Evolutionary conservation across 2,797 vertebrate species (phyloP), one percentile per base, ranked within the genome.

Genomic region (Glyptemys insculpta): DNA sequence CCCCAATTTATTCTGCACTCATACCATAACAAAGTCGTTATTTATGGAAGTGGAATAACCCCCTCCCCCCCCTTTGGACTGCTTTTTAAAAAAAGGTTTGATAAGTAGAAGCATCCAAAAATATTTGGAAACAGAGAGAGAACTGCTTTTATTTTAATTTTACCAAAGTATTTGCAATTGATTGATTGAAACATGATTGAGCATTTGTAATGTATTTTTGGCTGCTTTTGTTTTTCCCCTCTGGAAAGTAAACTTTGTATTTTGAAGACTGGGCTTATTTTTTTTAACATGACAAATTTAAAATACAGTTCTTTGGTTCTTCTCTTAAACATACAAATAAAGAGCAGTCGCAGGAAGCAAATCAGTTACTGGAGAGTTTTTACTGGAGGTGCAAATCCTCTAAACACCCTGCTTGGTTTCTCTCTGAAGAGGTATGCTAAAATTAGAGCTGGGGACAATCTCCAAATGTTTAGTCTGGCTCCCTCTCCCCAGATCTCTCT

Each of bases 391-490:
- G 5, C 78, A 93, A 82, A 94, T 80, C 50, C 68, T 72, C 72
- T 59, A 15, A n/a, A 57, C 34, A 37, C 41, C 18, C 15, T 21
- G 56, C 87, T 82, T 79, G 87, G 79, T 68, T 74, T 80, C 54
- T 91, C 62, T 92, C 47, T 79, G 90, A 87, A 65, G 89, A 54
- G 18, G 4, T 86, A 2, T 50, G 52, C 91, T 90, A 12, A 57
- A 90, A 80, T 7, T 84, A 52, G 47, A 94, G 68, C 47, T 89
- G 79, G 89, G 79, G 76, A 92, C 47, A 87, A 92, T 83, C 87
- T 85, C 88, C 44, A 68, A 95, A 84, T 80, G 81, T 93, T 94
- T 47, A 23, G 79, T 74, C 81, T 80, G 91, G 79, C 93, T 25
- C 15, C 15, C 47, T 78, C 74, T 49, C 74, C 79, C 87, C 81